Percentiles rank a stretch among this genome's conserved stretches.
phyloP scores from a whole-genome alignment of 2,888 invertebrate species.

The Bellardia pandia region DNA sequence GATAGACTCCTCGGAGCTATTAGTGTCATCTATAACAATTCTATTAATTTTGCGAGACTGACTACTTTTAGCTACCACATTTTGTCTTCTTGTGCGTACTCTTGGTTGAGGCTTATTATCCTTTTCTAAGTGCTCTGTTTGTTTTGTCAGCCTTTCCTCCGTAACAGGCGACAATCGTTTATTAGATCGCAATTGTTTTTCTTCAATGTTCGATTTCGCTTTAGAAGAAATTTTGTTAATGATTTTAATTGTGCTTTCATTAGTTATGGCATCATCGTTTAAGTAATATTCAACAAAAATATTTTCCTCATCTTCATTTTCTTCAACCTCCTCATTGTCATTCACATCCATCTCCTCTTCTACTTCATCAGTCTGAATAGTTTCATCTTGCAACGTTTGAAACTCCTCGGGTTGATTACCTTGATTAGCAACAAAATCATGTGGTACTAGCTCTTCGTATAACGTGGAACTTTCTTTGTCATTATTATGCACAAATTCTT shows the following conservation, averaged over 20 bases:
- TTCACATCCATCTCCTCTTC: constrained; percentile 40
- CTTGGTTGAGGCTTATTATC: background rate
- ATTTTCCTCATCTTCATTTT: constrained; percentile 55
- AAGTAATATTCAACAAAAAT: constrained; percentile 63
- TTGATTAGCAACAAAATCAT: constrained; percentile 51
- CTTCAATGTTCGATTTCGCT: background rate
- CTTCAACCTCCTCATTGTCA: constrained; percentile 46
- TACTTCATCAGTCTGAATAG: constrained; percentile 51
- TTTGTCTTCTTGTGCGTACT: constrained; percentile 17
- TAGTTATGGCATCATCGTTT: constrained; percentile 35
- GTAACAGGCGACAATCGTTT: background rate
- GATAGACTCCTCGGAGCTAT: background rate
- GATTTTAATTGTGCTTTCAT: constrained; percentile 21
- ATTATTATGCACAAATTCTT: constrained; percentile 23
- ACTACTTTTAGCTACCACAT: background rate
- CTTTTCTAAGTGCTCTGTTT: background rate
- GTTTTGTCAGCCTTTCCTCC: background rate
- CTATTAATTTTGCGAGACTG: background rate
- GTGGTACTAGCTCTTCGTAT: constrained; percentile 48
- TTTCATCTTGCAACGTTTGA: constrained; percentile 42
- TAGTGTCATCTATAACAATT: background rate
- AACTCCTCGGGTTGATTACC: constrained; percentile 30
- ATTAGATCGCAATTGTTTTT: background rate
- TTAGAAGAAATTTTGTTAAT: background rate
- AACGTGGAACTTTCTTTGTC: constrained; percentile 29